Percentiles rank a stretch among this genome's conserved stretches.
Conservation (phyloP, 37 sponge, comb jelly and placozoan genomes). For the Amphimedon queenslandica region DNA sequence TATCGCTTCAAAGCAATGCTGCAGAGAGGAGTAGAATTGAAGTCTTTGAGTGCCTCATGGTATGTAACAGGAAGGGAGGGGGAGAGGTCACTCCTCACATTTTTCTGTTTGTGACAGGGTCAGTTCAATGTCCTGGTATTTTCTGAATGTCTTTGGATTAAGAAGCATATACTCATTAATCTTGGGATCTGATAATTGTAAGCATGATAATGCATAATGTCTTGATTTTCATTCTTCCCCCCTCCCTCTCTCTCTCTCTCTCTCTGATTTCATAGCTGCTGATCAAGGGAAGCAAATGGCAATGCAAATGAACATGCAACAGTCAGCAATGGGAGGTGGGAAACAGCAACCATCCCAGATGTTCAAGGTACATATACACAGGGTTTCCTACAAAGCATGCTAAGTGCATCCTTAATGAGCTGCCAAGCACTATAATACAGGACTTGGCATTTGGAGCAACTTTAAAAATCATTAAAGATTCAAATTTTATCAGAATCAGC, state of each 20-base stretch:
- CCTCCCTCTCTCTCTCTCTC: not conserved
- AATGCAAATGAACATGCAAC: slow-evolving; percentile 73
- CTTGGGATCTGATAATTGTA: slow-evolving; percentile 80
- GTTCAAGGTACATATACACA: slow-evolving; percentile 73
- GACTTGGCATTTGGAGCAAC: too few relatives aligned
- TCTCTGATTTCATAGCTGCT: slow-evolving; percentile 45
- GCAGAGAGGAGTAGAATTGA: slow-evolving; percentile 88
- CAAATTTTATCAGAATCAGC: too few relatives aligned
- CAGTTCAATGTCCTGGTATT: slow-evolving; percentile 95
- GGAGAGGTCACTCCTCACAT: not conserved
- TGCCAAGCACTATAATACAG: too few relatives aligned
- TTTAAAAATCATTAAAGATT: too few relatives aligned
- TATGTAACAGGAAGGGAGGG: slow-evolving; percentile 2
- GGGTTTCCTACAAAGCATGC: too few relatives aligned
- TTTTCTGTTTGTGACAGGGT: slow-evolving; percentile 55
- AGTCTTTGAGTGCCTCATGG: slow-evolving; percentile 92
- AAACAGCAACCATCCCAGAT: slow-evolving; percentile 43
- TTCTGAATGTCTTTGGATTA: slow-evolving; percentile 95
- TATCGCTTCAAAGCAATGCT: slow-evolving; percentile 95
- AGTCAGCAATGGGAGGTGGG: slow-evolving; percentile 24
- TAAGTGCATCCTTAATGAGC: too few relatives aligned
- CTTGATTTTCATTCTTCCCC: not conserved
- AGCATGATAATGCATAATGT: not conserved
- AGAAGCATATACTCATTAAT: slow-evolving; percentile 87
- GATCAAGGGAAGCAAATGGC: slow-evolving; percentile 74